Evolutionary conservation across 1,140 invertebrate genomes (phyloP).

Genomic region (Dinoponera quadriceps): DNA sequence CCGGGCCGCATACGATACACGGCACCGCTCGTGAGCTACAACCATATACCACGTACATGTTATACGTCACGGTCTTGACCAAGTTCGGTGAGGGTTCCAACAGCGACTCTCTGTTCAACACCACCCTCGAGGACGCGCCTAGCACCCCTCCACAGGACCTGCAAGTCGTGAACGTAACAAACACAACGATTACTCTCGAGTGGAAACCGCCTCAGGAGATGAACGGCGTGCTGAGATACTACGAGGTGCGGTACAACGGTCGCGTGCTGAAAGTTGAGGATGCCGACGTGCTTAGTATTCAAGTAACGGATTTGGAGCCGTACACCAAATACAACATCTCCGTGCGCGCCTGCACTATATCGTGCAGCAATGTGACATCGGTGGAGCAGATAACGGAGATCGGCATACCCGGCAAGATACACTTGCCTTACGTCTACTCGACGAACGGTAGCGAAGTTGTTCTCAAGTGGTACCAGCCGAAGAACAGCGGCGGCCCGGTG

Average conservation of each 20-base stretch:
- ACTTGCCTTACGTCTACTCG: conserved; percentile 84
- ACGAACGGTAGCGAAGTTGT: conserved; percentile 84
- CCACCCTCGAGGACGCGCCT: conserved; percentile 91
- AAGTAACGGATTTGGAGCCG: conserved; percentile 68
- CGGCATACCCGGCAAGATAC: conserved; percentile 87
- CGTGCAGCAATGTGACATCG: conserved; percentile 86
- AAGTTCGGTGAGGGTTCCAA: conserved; percentile 89
- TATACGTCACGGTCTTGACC: conserved; percentile 91
- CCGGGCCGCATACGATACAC: conserved; percentile 79
- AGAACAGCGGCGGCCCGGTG: conserved; percentile 87
- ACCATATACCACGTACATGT: conserved; percentile 92
- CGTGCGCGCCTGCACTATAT: conserved; percentile 90
- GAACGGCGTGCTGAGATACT: conserved; percentile 92
- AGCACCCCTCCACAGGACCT: conserved; percentile 87
- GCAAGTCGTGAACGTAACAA: conserved; percentile 88
- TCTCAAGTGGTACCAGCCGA: conserved; percentile 88
- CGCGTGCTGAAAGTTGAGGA: conserved; percentile 74
- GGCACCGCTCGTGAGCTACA: conserved; percentile 86
- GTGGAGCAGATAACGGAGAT: conserved; percentile 86
- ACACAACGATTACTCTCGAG: conserved; percentile 88
- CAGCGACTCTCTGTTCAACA: conserved; percentile 89
- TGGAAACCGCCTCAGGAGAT: conserved; percentile 90
- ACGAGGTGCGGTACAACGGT: conserved; percentile 87
- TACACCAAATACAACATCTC: conserved; percentile 89
- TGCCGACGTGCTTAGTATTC: conserved; percentile 53